Percentiles rank a stretch among this genome's conserved stretches.
Evolutionary conservation across 2,797 vertebrate genomes (phyloP).

Genomic region (Lemur catta): DNA sequence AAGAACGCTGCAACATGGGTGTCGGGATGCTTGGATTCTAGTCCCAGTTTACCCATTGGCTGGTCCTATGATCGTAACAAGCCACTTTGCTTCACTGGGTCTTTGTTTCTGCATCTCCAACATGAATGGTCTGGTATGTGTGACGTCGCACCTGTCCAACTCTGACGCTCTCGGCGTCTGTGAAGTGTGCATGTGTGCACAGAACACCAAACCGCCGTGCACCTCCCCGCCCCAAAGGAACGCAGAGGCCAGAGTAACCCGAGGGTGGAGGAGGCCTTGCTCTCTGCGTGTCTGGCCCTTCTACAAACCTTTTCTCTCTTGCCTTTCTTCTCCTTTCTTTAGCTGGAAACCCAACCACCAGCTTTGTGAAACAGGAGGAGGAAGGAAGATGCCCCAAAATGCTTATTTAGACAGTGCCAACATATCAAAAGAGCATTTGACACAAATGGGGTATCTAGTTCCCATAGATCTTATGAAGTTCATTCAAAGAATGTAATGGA

Average conservation of each 20-base stretch:
- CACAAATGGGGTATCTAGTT: conserved; percentile 61
- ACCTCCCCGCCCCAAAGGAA: neutral
- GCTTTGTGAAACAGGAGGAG: conserved; percentile 3
- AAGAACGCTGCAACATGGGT: neutral
- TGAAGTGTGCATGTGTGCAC: neutral
- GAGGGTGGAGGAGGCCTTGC: neutral
- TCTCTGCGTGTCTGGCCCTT: neutral
- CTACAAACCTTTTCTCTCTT: neutral
- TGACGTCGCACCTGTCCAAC: neutral
- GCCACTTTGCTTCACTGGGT: neutral
- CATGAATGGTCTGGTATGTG: neutral
- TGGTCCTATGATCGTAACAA: neutral
- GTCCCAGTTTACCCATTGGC: neutral
- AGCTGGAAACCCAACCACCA: neutral
- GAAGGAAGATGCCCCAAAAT: conserved; percentile 28
- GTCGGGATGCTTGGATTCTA: neutral
- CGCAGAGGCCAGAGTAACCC: neutral
- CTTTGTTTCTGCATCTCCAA: neutral
- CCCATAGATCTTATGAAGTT: conserved; percentile 59
- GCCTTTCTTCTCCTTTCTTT: conserved; percentile 10
- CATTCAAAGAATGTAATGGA: conserved; percentile 58
- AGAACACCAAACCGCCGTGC: neutral
- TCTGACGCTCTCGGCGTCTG: neutral
- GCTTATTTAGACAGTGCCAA: conserved; percentile 49
- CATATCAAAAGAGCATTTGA: conserved; percentile 65